Percentiles rank a stretch among this genome's conserved stretches.
These are phyloP conservation scores for Caradrina kadenii DNA, from an alignment of 2,888 invertebrate species.

Conservation along the genomic window DNA sequence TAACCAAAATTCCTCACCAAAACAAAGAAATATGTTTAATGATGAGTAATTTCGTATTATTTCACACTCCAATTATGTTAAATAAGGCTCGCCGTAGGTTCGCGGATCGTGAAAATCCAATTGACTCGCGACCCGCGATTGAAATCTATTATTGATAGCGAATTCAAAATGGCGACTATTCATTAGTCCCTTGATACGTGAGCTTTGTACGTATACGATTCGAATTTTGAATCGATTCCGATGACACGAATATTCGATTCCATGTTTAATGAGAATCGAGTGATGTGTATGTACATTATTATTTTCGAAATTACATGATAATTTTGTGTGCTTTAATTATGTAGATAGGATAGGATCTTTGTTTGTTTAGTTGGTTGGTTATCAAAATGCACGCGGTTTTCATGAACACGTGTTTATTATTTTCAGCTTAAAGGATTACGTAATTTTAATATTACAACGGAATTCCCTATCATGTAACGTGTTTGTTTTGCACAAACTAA, in stretches of 20 bases:
- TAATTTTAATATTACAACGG: constrained; percentile 20
- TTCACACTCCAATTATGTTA: constrained; percentile 42
- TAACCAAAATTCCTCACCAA: not conserved
- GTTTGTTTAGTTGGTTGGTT: constrained; percentile 38
- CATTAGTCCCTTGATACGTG: constrained; percentile 74
- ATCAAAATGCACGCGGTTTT: constrained; percentile 8
- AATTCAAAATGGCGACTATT: constrained; percentile 78
- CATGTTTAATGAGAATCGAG: constrained; percentile 65
- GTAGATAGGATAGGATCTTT: constrained; percentile 14
- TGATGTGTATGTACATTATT: constrained; percentile 60
- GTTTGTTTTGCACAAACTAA: constrained; percentile 33
- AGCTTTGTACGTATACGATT: constrained; percentile 69
- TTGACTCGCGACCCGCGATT: constrained; percentile 72
- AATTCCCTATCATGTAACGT: constrained; percentile 8
- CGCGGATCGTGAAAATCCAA: constrained; percentile 69
- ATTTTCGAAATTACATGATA: constrained; percentile 47
- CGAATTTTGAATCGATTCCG: constrained; percentile 69
- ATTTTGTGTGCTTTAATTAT: constrained; percentile 36
- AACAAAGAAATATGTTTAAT: constrained; percentile 12
- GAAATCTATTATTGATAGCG: constrained; percentile 80
- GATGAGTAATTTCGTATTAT: constrained; percentile 21
- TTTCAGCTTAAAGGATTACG: constrained; percentile 21
- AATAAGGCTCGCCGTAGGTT: constrained; percentile 59
- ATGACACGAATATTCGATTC: constrained; percentile 70
- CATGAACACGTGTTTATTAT: constrained; percentile 2